Evolutionary conservation across 2,888 invertebrate genomes (phyloP).

Genomic region (Omphaloscelis lunosa): DNA sequence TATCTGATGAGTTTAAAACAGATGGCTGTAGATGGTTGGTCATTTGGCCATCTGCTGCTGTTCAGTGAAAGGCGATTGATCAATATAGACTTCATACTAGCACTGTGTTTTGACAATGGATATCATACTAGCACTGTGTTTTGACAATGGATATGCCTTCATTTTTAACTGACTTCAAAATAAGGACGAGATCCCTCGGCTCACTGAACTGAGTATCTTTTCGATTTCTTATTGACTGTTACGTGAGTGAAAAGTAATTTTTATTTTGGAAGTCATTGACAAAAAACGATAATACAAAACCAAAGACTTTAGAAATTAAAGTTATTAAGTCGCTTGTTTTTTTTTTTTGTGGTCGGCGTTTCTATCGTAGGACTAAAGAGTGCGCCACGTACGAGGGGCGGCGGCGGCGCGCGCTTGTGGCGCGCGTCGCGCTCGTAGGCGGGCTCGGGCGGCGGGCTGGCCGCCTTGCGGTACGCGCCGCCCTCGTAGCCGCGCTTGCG

Average conservation of each 20-base stretch:
- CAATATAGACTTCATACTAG: neutral
- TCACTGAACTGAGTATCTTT: too few species aligned
- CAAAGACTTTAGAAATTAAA: too few species aligned
- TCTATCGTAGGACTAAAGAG: neutral
- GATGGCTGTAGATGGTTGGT: neutral
- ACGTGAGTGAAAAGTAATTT: neutral
- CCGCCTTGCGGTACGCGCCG: slow-evolving; percentile 85
- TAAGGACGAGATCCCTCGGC: too few species aligned
- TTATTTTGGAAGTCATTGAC: neutral
- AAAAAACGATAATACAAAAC: neutral
- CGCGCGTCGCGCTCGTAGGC: slow-evolving; percentile 84
- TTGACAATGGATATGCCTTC: neutral
- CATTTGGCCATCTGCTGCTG: neutral
- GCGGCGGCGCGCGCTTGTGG: slow-evolving; percentile 84
- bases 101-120: neutral
- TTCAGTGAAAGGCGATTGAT: neutral
- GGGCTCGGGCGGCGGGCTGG: slow-evolving; percentile 84
- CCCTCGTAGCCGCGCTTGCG: slow-evolving; percentile 90
- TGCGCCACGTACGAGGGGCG: slow-evolving; percentile 75
- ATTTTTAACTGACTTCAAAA: neutral
- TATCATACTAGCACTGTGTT: neutral
- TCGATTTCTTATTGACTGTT: too few species aligned
- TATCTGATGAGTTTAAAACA: neutral
- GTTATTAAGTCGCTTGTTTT: too few species aligned
- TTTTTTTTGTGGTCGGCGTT: neutral